Conservation (phyloP, 2,797 vertebrate genomes). For the Microtus obscurus region DNA sequence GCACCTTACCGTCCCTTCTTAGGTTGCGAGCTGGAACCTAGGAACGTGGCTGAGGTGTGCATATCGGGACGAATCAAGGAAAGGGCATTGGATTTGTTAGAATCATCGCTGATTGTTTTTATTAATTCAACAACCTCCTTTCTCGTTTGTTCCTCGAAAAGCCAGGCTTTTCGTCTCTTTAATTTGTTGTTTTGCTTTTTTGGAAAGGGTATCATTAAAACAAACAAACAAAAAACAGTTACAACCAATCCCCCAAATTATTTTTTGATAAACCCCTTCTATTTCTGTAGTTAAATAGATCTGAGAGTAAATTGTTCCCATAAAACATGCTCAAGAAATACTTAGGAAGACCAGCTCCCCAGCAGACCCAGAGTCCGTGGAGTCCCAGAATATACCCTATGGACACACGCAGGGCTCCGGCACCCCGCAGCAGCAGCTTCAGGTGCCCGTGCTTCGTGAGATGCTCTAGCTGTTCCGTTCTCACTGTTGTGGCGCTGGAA, state of each 20-base stretch:
- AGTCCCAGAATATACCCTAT: not conserved
- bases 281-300: not conserved
- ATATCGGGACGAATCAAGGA: not conserved
- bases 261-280: not conserved
- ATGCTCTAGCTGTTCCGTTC: not conserved
- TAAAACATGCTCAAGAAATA: not conserved
- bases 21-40: not conserved
- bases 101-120: not conserved
- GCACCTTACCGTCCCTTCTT: slow-evolving; percentile 23
- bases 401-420: not conserved
- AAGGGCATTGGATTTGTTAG: not conserved
- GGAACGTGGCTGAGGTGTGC: not conserved
- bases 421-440: not conserved
- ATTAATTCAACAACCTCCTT: not conserved
- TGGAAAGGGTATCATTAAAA: not conserved
- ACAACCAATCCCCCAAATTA: not conserved
- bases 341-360: not conserved
- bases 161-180: not conserved
- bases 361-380: not conserved
- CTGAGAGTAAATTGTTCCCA: not conserved
- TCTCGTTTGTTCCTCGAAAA: not conserved
- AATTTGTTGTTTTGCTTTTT: not conserved
- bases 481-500: not conserved
- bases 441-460: fast-evolving
- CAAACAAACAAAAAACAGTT: not conserved